A percentile compares a stretch with the other conserved stretches of the same genome.
Conservation (phyloP, 1,140 invertebrate species). For the Monomorium pharaonis region DNA sequence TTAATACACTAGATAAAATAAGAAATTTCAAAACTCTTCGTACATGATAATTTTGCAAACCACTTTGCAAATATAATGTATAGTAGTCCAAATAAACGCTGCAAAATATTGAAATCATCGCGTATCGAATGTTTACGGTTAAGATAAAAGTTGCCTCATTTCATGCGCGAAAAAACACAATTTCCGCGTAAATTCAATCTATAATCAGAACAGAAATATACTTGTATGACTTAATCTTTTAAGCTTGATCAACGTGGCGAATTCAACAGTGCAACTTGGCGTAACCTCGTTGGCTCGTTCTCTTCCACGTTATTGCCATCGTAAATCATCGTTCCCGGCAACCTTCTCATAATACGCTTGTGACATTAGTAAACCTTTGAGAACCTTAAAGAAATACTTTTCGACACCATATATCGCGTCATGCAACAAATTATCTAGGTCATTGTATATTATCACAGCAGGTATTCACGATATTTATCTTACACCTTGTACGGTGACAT, state of each 20-base stretch:
- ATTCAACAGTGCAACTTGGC: background rate
- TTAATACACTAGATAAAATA: background rate
- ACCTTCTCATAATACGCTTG: background rate
- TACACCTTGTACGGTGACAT: background rate
- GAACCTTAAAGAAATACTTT: background rate
- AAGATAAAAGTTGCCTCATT: background rate
- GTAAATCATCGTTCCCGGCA: constrained; percentile 26
- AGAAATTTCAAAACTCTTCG: background rate
- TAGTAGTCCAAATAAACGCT: background rate
- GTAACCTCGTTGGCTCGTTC: background rate
- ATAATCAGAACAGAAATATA: background rate
- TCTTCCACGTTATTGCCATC: constrained; percentile 22
- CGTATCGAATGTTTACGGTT: background rate
- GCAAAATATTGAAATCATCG: background rate
- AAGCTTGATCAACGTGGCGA: constrained; percentile 21
- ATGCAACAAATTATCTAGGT: background rate
- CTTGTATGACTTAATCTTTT: background rate
- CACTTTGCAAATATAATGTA: background rate
- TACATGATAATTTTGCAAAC: background rate
- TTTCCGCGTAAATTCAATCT: constrained; percentile 8
- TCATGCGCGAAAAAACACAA: background rate
- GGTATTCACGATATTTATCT: background rate
- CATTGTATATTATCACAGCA: background rate
- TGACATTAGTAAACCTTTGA: background rate
- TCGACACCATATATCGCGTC: background rate